A percentile compares a stretch with the other conserved stretches of the same genome.
phyloP scores from a whole-genome alignment of 1,140 invertebrate genomes.

The Holotrichia oblita region DNA sequence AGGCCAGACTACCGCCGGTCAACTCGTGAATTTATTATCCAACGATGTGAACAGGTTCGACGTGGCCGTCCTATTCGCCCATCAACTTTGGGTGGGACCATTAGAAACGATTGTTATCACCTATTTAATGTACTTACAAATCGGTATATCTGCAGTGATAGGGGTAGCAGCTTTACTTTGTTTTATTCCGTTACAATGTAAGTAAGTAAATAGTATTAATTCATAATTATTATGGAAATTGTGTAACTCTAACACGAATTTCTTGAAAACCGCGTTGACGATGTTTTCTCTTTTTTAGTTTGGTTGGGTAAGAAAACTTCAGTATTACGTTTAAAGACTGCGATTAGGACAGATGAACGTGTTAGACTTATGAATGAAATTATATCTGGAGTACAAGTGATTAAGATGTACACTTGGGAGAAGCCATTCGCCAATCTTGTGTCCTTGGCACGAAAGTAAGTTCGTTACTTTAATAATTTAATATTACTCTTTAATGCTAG shows the following conservation, averaged over 20 bases:
- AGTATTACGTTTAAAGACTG: conserved; percentile 66
- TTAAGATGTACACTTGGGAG: conserved; percentile 94
- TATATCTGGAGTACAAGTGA: conserved; percentile 79
- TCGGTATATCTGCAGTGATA: conserved; percentile 79
- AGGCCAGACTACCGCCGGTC: conserved; percentile 80
- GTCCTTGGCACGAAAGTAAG: conserved; percentile 49
- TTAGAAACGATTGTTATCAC: conserved; percentile 81
- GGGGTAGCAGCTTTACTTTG: conserved; percentile 82
- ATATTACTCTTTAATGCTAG: no score
- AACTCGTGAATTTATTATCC: conserved; percentile 87
- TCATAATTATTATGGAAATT: neutral
- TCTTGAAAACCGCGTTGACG: neutral
- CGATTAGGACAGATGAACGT: conserved; percentile 74
- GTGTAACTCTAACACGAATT: neutral
- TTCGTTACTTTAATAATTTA: neutral
- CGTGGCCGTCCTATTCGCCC: conserved; percentile 73
- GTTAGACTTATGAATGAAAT: conserved; percentile 83
- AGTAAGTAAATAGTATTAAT: conserved; percentile 45
- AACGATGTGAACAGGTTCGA: conserved; percentile 84
- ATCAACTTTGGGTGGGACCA: conserved; percentile 86
- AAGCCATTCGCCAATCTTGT: conserved; percentile 65
- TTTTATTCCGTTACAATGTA: conserved; percentile 88
- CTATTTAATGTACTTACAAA: conserved; percentile 81
- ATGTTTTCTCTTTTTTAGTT: conserved; percentile 62
- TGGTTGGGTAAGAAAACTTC: conserved; percentile 72